phyloP scores from a whole-genome alignment of 2,113 vertebrate genomes.

The Jacana jacana region DNA sequence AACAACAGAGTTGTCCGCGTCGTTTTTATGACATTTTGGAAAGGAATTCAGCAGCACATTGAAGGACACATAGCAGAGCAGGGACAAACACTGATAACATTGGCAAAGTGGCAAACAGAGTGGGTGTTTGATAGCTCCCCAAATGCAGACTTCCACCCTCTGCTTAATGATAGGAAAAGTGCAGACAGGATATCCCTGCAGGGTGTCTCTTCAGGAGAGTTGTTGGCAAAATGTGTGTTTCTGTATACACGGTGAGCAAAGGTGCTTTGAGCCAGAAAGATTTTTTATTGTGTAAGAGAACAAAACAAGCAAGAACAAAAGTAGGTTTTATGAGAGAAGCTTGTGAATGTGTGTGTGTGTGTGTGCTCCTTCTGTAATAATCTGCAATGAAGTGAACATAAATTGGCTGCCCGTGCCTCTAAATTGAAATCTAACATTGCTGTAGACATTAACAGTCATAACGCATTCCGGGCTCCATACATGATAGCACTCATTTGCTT shows the following conservation, averaged over 20 bases:
- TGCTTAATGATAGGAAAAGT: not conserved
- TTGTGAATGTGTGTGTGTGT: not conserved
- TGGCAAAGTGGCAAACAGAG: not conserved
- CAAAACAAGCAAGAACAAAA: slow-evolving; percentile 28
- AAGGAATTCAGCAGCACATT: not conserved
- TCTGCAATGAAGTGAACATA: not conserved
- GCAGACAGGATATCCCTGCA: slow-evolving; percentile 36
- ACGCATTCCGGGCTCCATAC: too few relatives aligned
- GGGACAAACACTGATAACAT: not conserved
- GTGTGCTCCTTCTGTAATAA: not conserved
- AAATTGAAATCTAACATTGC: not conserved
- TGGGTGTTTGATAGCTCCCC: slow-evolving; percentile 4
- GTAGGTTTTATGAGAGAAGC: not conserved
- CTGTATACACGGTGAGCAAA: not conserved
- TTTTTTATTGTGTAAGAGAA: slow-evolving; percentile 30
- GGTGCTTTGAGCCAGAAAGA: not conserved
- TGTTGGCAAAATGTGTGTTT: not conserved
- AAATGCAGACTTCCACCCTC: not conserved
- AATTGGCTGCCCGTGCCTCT: not conserved
- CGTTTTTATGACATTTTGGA: not conserved
- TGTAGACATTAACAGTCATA: not conserved
- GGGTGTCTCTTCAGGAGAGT: slow-evolving; percentile 10
- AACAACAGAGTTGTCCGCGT: not conserved
- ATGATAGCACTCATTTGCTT: not conserved
- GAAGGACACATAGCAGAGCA: not conserved